Base-by-base conservation (phyloP, 2,113 vertebrate species). In the Corynorhinus townsendii region DNA sequence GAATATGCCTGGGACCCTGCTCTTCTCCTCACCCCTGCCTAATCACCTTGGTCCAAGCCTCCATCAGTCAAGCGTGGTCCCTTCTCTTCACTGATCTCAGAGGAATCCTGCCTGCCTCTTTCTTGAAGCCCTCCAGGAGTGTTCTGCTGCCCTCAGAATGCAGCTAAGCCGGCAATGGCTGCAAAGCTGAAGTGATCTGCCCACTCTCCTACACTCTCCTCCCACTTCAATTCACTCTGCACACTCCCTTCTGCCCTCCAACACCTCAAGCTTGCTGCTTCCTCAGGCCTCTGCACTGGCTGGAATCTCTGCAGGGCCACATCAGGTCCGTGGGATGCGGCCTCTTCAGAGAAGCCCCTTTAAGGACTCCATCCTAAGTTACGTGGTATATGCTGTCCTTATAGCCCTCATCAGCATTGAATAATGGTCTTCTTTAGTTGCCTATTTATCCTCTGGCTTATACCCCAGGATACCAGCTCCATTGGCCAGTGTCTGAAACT, bases 221-320 rank as follows among this genome's bases (percentile, higher is more conserved):
- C 30, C 8, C 76, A 64, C 19, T n/a, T 19, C 35, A 16, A 5
- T 1, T n/a, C 33, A n/a, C 30, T 59, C 19, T 0, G 17, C 1
- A 4, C 16, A 10, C 15, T 20, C 19, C 24, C 66, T 45, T 52
- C 62, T 47, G 40, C 30, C 59, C 38, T 47, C 1, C 10, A 19
- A 22, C 19, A 16, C 24, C 11, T 22, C 0, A 1, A 71, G 11
- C 49, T 49, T 20, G 43, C 30, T 28, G 6, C 54, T 56, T 28
- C 28, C 10, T 76, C 12, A 14, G 40, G 16, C 45, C 64, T 52
- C 75, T 22, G 19, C 3, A 0, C n/a, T 52, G 43, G 33, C n/a
- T 15, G 19, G 11, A 15, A 86, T 11, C 76, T 49, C 52, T n/a
- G 52, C 4, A 22, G 59, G 73, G 11, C 28, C 52, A 33, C 1